Percentiles rank a stretch among this genome's conserved stretches.
Evolutionary conservation across 2,797 vertebrate genomes (phyloP).

Genomic region (Apogon hyalosoma): DNA sequence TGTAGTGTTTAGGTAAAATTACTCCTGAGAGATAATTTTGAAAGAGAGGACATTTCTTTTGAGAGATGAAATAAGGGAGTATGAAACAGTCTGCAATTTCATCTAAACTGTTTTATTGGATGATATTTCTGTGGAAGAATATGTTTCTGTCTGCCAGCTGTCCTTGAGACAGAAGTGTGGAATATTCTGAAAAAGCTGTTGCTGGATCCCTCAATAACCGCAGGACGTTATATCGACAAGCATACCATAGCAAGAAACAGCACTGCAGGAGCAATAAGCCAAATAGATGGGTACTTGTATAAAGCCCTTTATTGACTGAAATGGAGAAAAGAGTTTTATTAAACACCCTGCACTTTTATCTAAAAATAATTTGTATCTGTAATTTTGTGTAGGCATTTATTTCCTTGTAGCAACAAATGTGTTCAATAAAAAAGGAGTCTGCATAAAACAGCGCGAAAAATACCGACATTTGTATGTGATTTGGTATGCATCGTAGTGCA

Average conservation of each 20-base stretch:
- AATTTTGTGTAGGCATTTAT: conserved; percentile 27
- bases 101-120: conserved; percentile 58
- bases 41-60: conserved; percentile 42
- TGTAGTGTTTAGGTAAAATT: conserved; percentile 8
- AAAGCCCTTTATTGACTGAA: conserved; percentile 43
- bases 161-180: conserved; percentile 40
- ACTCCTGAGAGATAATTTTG: conserved; percentile 31
- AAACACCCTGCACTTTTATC: conserved; percentile 28
- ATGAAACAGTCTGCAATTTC: conserved; percentile 35
- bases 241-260: conserved; percentile 21
- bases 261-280: conserved; percentile 29
- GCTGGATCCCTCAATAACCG: conserved; percentile 59
- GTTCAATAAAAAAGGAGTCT: conserved; percentile 13
- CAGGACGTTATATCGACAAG: conserved; percentile 62
- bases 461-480: conserved; percentile 37
- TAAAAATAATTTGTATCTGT: conserved; percentile 17
- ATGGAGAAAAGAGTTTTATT: conserved; percentile 41
- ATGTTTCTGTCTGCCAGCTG: conserved; percentile 39
- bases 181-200: conserved; percentile 47
- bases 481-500: conserved; percentile 44
- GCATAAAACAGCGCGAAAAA: conserved; percentile 38
- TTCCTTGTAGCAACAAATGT: conserved; percentile 12
- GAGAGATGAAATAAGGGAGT: conserved; percentile 29
- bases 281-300: conserved; percentile 58
- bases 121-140: conserved; percentile 46